Conservation (phyloP, 2,797 vertebrate genomes). For the Alfaro cultratus region DNA sequence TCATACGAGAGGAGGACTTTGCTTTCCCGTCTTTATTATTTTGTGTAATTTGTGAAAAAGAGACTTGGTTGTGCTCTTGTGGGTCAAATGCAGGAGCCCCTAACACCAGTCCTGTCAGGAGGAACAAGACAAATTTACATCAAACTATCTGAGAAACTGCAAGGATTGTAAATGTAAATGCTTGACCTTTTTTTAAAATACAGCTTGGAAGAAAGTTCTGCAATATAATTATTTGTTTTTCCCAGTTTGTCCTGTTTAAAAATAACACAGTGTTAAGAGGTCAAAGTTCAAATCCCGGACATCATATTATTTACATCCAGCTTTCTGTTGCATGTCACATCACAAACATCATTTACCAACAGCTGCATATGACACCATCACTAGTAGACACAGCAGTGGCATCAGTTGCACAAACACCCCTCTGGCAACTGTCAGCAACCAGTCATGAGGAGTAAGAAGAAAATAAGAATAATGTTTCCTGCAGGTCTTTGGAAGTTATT, state of each 20-base stretch:
- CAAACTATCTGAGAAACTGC: neutral
- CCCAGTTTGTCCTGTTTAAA: neutral
- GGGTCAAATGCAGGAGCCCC: no score
- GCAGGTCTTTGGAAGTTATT: slow-evolving; percentile 56
- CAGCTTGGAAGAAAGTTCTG: neutral
- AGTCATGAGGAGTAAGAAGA: slow-evolving; percentile 30
- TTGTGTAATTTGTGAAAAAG: no score
- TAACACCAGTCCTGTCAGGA: neutral
- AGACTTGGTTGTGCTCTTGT: no score
- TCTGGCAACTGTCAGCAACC: slow-evolving; percentile 66
- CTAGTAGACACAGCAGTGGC: slow-evolving; percentile 44
- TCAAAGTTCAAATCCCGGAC: slow-evolving; percentile 25
- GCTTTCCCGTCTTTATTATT: no score
- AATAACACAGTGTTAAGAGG: neutral
- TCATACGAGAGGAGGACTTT: no score
- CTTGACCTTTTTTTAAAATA: neutral
- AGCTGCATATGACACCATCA: slow-evolving; percentile 55
- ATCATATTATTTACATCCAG: slow-evolving; percentile 33
- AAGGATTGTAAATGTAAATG: neutral
- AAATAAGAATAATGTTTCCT: slow-evolving; percentile 43
- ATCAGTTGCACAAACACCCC: slow-evolving; percentile 60
- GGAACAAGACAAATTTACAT: neutral
- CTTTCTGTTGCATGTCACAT: slow-evolving; percentile 54
- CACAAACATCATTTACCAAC: slow-evolving; percentile 33
- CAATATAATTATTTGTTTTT: neutral